phyloP scores from a whole-genome alignment of 1,140 invertebrate species.

The Brachystomella parvula region DNA sequence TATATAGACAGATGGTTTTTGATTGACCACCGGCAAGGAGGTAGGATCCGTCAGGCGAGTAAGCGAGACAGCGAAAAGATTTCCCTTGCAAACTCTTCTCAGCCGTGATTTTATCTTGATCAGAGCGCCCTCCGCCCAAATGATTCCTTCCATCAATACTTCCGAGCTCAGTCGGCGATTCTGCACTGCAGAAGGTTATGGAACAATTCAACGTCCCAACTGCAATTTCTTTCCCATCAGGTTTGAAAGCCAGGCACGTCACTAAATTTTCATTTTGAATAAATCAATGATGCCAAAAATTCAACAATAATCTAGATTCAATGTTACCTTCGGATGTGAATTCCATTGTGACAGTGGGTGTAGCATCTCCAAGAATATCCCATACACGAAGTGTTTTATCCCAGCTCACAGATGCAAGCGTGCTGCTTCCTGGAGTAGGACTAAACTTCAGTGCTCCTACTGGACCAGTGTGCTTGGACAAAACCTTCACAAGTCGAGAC shows the following conservation, averaged over 20 bases:
- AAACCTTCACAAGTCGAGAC: slow-evolving; percentile 50
- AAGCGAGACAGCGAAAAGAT: slow-evolving; percentile 55
- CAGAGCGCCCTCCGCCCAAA: slow-evolving; percentile 69
- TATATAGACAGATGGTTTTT: slow-evolving; percentile 91
- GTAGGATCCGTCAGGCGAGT: slow-evolving; percentile 81
- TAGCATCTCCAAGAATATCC: slow-evolving; percentile 77
- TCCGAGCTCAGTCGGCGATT: slow-evolving; percentile 59
- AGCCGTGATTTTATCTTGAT: slow-evolving; percentile 78
- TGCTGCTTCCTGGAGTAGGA: slow-evolving; percentile 59
- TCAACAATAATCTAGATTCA: slow-evolving; percentile 3
- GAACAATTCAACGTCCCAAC: slow-evolving; percentile 83
- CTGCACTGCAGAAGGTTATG: slow-evolving; percentile 74
- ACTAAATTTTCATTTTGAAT: slow-evolving; percentile 43
- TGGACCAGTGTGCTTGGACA: slow-evolving; percentile 87
- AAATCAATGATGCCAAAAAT: slow-evolving; percentile 5
- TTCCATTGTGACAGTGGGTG: slow-evolving; percentile 61
- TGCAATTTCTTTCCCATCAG: slow-evolving; percentile 82
- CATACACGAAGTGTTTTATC: slow-evolving; percentile 86
- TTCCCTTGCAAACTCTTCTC: slow-evolving; percentile 74
- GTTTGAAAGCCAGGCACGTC: slow-evolving; percentile 70
- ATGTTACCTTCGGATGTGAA: slow-evolving; percentile 55
- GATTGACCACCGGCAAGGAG: slow-evolving; percentile 84
- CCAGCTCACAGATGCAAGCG: slow-evolving; percentile 83
- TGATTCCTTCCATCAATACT: slow-evolving; percentile 83
- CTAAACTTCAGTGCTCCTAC: slow-evolving; percentile 75